These are phyloP conservation scores for Allobates femoralis DNA, from an alignment of 2,797 vertebrate genomes.

Conservation along the genomic window DNA sequence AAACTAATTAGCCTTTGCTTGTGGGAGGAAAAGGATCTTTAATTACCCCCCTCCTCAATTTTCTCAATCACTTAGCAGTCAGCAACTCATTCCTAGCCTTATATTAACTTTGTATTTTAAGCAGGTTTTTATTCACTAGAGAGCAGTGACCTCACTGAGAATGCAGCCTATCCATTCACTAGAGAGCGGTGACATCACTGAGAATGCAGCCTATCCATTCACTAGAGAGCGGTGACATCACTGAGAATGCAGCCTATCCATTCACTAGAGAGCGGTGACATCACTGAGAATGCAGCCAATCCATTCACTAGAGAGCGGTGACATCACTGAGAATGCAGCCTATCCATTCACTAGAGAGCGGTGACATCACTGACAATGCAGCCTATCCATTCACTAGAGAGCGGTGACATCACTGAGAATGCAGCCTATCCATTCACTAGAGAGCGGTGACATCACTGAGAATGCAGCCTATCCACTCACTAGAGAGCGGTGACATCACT, in stretches of 20 bases:
- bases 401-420: neutral
- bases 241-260: neutral
- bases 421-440: too few species aligned
- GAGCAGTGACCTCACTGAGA: too few species aligned
- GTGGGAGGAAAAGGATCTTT: neutral
- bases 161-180: too few species aligned
- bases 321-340: slow-evolving; percentile 1
- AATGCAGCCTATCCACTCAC: too few species aligned
- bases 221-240: neutral
- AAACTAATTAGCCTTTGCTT: neutral
- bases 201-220: too few species aligned
- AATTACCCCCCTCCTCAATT: neutral
- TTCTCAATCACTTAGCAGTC: neutral
- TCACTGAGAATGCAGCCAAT: neutral
- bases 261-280: neutral
- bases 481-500: neutral
- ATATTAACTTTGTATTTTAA: neutral
- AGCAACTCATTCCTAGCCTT: neutral
- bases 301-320: neutral
- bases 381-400: slow-evolving; percentile 13
- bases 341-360: neutral
- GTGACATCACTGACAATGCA: slow-evolving; percentile 23
- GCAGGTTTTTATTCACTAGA: too few species aligned
- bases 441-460: neutral
- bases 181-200: neutral